phyloP scores from a whole-genome alignment of 2,888 invertebrate species.

The Ramazzottius varieornatus region DNA sequence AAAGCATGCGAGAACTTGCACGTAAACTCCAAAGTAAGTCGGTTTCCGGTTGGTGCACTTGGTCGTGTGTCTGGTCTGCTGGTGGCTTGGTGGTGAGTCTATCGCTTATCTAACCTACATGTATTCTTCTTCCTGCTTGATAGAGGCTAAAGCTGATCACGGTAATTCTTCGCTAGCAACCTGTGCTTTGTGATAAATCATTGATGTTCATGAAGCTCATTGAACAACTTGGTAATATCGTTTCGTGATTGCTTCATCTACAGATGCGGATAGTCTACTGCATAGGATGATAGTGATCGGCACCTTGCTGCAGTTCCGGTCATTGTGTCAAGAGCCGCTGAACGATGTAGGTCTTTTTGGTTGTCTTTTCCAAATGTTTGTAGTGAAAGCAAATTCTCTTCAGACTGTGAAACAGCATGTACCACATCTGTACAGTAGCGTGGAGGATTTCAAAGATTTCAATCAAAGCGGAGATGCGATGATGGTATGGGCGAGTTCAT shows the following conservation, averaged over 20 bases:
- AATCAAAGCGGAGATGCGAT: neutral
- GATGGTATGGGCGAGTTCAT: neutral
- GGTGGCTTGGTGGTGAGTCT: too few species aligned
- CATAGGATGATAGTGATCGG: conserved; percentile 94
- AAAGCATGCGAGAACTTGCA: conserved; percentile 86
- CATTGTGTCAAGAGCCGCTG: conserved; percentile 71
- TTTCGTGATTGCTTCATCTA: too few species aligned
- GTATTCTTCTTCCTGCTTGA: neutral
- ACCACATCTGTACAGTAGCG: conserved; percentile 78
- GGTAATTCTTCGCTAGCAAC: neutral
- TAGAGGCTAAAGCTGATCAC: neutral
- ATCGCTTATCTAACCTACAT: too few species aligned
- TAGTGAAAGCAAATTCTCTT: conserved; percentile 7
- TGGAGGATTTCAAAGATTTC: conserved; percentile 43
- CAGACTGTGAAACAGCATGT: conserved; percentile 54
- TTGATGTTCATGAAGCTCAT: too few species aligned
- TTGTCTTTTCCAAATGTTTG: neutral
- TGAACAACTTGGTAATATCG: too few species aligned
- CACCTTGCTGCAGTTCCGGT: conserved; percentile 78
- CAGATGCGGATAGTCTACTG: conserved; percentile 69
- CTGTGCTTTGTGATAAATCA: too few species aligned
- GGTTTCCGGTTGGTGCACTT: neutral
- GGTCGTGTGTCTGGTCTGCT: neutral
- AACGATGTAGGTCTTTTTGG: conserved; percentile 42
- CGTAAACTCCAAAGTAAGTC: conserved; percentile 43